Base-by-base conservation (phyloP, 2,797 vertebrate genomes). In the Bovichtus diacanthus region DNA sequence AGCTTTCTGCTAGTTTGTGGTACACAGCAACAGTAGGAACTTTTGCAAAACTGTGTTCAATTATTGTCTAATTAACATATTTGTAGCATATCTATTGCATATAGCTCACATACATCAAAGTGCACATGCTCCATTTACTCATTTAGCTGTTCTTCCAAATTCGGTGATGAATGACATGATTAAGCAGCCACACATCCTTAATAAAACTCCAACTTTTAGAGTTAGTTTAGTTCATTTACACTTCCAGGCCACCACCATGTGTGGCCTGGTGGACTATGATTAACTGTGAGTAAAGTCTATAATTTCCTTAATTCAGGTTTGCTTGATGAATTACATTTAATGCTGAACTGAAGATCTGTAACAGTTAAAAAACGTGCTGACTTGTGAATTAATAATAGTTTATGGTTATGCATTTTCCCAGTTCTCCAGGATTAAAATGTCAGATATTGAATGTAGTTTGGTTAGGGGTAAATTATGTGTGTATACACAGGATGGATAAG, bases 81-180 rank as follows among this genome's bases (percentile, higher is more conserved):
- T 4, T 44, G 12, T 5, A 34, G 1, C 2, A 2, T 19, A 1
- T 9, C 0, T 0, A 6, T 58, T 4, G 19, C 2, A 16, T 19
- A 9, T 2, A 2, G 0, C 0, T 13, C 1, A 27, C 2, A 9
- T 11, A 19, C 23, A 19, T 13, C 2, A 60, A n/a, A n/a, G n/a
- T n/a, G n/a, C 78, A 69, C 8, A 0, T 23, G 23, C 10, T 3
- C 0, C 0, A 0, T 50, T 54, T 1, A 43, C 0, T 25, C 5
- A 9, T 10, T 39, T 29, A 41, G 2, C 25, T n/a, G 0, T 1
- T 53, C 6, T 31, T 9, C 0, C 4, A 34, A 53, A 49, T 74
- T 74, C 46, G 58, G 54, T 39, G 5, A 1, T 27, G 6, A 23
- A 19, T 3, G 1, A 12, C 6, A 27, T 16, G 7, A 7, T 27